A percentile compares a stretch with the other conserved stretches of the same genome.
Conservation (phyloP, 2,797 vertebrate genomes). For the Ctenopoma multispine region DNA sequence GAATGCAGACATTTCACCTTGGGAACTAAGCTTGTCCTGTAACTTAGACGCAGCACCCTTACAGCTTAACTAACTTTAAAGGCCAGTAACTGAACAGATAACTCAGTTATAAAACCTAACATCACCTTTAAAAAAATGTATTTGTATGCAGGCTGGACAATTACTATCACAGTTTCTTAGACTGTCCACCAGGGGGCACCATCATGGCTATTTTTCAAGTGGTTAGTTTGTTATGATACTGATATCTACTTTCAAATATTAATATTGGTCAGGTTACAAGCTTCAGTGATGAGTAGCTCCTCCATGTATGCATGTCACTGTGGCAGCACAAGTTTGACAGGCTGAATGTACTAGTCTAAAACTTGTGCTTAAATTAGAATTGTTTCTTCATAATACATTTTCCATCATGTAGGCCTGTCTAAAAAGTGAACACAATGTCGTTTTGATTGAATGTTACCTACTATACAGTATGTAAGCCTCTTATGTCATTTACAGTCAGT, state of each 20-base stretch:
- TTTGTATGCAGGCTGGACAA: background rate
- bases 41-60: constrained; percentile 9
- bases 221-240: too few relatives aligned
- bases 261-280: too few relatives aligned
- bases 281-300: too few relatives aligned
- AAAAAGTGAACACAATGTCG: too few relatives aligned
- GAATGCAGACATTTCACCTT: constrained; percentile 43
- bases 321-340: too few relatives aligned
- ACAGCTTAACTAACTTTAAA: background rate
- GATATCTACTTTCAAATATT: background rate
- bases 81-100: background rate
- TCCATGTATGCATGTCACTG: too few relatives aligned
- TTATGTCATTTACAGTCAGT: background rate
- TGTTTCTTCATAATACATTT: too few relatives aligned
- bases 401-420: too few relatives aligned
- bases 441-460: background rate
- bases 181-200: background rate
- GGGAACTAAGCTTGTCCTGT: constrained; percentile 46
- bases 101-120: background rate
- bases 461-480: background rate
- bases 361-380: too few relatives aligned
- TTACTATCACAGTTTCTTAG: background rate
- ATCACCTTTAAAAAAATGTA: background rate
- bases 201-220: too few relatives aligned
- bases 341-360: too few relatives aligned